These are phyloP conservation scores for Meandrusa payeni DNA, from an alignment of 2,888 invertebrate species.

Conservation along the genomic window DNA sequence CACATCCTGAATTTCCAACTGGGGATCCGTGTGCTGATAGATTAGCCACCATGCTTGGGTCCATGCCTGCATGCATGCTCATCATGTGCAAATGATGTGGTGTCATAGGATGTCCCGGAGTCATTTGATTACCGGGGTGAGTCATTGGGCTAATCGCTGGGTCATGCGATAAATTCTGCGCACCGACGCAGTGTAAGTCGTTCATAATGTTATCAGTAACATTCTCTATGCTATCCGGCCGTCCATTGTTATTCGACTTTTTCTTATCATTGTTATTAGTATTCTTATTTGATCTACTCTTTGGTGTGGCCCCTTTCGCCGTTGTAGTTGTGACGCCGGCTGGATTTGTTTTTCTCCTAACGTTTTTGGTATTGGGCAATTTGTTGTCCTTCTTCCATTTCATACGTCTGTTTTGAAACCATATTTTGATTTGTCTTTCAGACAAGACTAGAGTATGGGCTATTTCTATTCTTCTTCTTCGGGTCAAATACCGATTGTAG, in stretches of 20 bases:
- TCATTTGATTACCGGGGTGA: constrained; percentile 68
- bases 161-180: constrained; percentile 70
- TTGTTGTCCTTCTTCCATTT: constrained; percentile 91
- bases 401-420: constrained; percentile 93
- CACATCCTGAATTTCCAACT: constrained; percentile 71
- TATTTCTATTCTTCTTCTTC: constrained; percentile 97
- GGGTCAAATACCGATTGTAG: constrained; percentile 97
- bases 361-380: constrained; percentile 90
- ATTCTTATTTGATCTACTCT: constrained; percentile 83
- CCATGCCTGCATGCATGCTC: constrained; percentile 70
- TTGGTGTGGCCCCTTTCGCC: constrained; percentile 81
- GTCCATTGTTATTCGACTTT: constrained; percentile 75
- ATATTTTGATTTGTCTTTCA: constrained; percentile 93
- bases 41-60: constrained; percentile 72
- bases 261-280: constrained; percentile 79
- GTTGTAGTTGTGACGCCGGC: constrained; percentile 84
- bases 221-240: constrained; percentile 84
- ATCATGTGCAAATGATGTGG: constrained; percentile 74
- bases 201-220: constrained; percentile 82
- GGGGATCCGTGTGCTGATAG: constrained; percentile 79
- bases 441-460: constrained; percentile 97
- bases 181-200: constrained; percentile 81
- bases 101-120: constrained; percentile 79
- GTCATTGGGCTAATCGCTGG: constrained; percentile 77
- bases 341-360: constrained; percentile 88